Base-by-base conservation (phyloP, 1,140 invertebrate genomes). In the Odontomachus brunneus region DNA sequence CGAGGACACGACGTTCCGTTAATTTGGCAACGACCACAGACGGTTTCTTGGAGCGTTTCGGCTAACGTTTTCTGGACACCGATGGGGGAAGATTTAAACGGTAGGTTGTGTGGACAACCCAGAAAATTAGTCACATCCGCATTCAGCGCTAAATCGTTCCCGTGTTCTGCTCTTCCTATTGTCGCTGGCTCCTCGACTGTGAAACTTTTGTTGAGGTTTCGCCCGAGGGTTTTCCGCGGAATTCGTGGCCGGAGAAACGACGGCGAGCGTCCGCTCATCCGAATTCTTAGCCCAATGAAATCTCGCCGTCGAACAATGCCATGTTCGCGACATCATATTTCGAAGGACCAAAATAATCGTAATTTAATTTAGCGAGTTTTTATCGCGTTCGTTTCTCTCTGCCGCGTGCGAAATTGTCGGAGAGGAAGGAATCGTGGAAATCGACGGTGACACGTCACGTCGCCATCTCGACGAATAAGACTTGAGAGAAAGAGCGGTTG, bases 71-170 rank as follows among this genome's bases (percentile, higher is more conserved):
- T 89, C 84, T 85, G 73, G 63, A 84, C 72, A 84, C 82, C 78
- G 88, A 82, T 84, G 87, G 88, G 82, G 87, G 82, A 88, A 91
- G 88, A 84, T 91, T 90, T 88, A 82, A 91, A 89, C 87, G 82
- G 90, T 90, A 88, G 89, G 87, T 91, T 89, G 90, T 84, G 91
- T 90, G 89, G 90, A 89, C 88, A 90, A 91, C 85, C 89, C 91
- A 92, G 91, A 92, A 93, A 93, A 93, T 93, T 92, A 92, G 92
- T 88, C 87, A 92, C 91, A 93, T 93, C 92, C 92, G 92, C 88
- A 89, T 90, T 88, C 85, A 88, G 86, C 80, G 87, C 80, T 89
- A 92, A 92, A 92, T 90, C 91, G 91, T 90, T 89, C 89, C 66
- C 76, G 72, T 86, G 86, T 83, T 85, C 73, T 65, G 80, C 67